Conservation (phyloP, 2,888 invertebrate genomes). For the Apodemia zela region DNA sequence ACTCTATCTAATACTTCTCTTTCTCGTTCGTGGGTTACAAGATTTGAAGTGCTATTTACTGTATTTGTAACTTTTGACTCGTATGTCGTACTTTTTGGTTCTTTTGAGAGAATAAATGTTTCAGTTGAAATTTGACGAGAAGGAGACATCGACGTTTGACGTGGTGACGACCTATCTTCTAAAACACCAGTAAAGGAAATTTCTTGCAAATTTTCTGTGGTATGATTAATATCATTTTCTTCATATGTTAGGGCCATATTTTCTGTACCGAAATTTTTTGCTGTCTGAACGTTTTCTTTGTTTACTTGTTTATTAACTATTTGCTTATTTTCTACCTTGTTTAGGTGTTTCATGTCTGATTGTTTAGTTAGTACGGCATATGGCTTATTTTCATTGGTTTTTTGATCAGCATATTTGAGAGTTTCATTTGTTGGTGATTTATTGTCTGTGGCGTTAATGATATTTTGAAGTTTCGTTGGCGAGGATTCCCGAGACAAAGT, state of each 20-base stretch:
- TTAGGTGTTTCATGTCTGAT: background rate
- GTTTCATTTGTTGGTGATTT: background rate
- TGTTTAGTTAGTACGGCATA: background rate
- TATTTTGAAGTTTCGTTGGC: constrained; percentile 26
- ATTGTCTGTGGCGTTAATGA: constrained; percentile 14
- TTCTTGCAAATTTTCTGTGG: constrained; percentile 23
- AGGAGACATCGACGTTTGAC: constrained; percentile 27
- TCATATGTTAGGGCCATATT: constrained; percentile 3
- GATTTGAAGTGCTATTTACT: constrained; percentile 36
- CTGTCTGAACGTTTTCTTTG: too few species aligned
- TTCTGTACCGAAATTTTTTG: background rate
- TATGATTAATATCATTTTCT: constrained; percentile 18
- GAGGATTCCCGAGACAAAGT: constrained; percentile 29
- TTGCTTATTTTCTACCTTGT: background rate
- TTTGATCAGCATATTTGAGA: background rate
- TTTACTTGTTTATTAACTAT: background rate
- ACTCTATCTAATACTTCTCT: constrained; percentile 62
- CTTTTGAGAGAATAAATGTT: constrained; percentile 28
- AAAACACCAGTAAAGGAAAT: constrained; percentile 22
- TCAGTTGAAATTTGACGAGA: constrained; percentile 31
- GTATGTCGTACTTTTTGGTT: constrained; percentile 35
- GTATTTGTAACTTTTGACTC: constrained; percentile 39
- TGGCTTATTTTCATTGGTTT: background rate
- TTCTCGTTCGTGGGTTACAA: constrained; percentile 46
- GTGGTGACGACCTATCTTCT: constrained; percentile 24